These are phyloP conservation scores for Bos indicus DNA, from an alignment of 2,113 vertebrate species.

Conservation along the genomic window DNA sequence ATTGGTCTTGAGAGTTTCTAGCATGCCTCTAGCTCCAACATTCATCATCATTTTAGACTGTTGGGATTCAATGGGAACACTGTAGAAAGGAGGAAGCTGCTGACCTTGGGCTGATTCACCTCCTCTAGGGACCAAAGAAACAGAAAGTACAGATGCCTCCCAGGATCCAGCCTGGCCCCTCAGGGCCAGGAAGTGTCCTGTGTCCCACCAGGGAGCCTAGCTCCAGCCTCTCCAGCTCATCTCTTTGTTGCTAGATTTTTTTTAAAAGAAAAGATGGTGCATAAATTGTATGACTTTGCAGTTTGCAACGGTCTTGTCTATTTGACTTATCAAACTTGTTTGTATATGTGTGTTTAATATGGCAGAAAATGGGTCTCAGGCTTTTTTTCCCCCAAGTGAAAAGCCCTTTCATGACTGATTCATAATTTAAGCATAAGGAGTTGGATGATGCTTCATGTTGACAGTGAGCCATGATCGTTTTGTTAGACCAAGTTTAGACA, in stretches of 20 bases:
- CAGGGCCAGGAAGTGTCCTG: not conserved
- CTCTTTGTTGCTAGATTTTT: not conserved
- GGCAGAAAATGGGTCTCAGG: constrained; percentile 4
- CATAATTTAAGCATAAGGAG: not conserved
- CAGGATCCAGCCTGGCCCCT: not conserved
- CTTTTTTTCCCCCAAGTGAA: not conserved
- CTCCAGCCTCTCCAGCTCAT: not conserved
- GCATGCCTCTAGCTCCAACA: not conserved
- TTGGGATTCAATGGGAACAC: not conserved
- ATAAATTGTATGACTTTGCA: not conserved
- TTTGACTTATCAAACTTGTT: not conserved
- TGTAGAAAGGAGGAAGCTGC: not conserved
- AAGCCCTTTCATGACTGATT: constrained; percentile 11
- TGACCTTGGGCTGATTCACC: not conserved
- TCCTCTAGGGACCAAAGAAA: not conserved
- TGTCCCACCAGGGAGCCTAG: not conserved
- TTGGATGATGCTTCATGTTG: constrained; percentile 24
- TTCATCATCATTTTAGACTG: not conserved
- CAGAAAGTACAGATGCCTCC: not conserved
- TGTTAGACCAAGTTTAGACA: constrained; percentile 39
- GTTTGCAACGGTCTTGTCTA: not conserved
- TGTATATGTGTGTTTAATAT: not conserved
- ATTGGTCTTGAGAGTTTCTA: constrained; percentile 34
- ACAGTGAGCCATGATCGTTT: not conserved
- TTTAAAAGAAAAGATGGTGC: not conserved